Evolutionary conservation across 1,140 invertebrate species (phyloP), one percentile per base, ranked within the genome.

Genomic region (Aethina tumida): DNA sequence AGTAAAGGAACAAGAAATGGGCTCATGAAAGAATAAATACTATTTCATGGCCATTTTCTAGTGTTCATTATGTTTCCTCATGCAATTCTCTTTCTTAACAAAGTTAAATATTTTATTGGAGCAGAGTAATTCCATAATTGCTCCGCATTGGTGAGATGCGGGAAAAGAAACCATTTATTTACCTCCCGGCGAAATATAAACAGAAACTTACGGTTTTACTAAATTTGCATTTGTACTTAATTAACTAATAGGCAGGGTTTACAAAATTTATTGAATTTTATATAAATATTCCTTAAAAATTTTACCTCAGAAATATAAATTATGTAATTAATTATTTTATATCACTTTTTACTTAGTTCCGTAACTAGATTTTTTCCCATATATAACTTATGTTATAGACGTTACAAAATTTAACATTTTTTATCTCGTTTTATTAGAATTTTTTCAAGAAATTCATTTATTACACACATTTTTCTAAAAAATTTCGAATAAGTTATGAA

Each of bases 211-310:
- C 31, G 33, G 17, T 41, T 41, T 28, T 16, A 41, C 33, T 41
- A 29, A 30, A 41, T 41, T 36, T 41, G 40, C 35, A 41, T 41
- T 41, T 41, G 32, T 41, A 29, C 40, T 35, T 41, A 41, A 41
- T 41, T 41, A 41, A 35, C 40, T 41, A 41, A 41, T 41, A 35
- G 40, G n/a, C n/a, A n/a, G n/a, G n/a, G n/a, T n/a, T n/a, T n/a
- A n/a, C n/a, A n/a, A n/a, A n/a, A n/a, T n/a, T n/a, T n/a, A n/a
- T n/a, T n/a, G n/a, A n/a, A n/a, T n/a, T n/a, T n/a, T n/a, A n/a
- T n/a, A n/a, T n/a, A n/a, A n/a, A n/a, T n/a, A n/a, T n/a, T n/a
- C n/a, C n/a, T n/a, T n/a, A n/a, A n/a, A n/a, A n/a, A n/a, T n/a
- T n/a, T n/a, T n/a, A n/a, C n/a, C n/a, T n/a, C n/a, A n/a, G n/a